Conservation (phyloP, 2,113 vertebrate genomes). For the Microcebus lehilahytsara region DNA sequence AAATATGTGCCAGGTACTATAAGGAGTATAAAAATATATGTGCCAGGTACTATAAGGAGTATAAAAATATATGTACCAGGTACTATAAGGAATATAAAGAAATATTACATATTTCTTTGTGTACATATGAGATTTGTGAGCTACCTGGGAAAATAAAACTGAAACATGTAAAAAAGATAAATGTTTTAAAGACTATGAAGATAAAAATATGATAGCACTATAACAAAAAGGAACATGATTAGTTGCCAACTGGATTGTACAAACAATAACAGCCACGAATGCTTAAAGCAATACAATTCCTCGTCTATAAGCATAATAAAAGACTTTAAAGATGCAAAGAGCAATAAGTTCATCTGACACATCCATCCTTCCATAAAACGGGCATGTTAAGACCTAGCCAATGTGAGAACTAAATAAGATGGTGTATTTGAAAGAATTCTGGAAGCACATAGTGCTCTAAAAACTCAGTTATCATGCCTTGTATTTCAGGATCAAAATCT, state of each 20-base stretch:
- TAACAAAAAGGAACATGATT: neutral
- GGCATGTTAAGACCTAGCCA: neutral
- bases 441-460: neutral
- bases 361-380: neutral
- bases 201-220: neutral
- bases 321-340: neutral
- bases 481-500: neutral
- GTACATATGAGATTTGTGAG: neutral
- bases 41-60: neutral
- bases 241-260: neutral
- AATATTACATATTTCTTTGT: neutral
- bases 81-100: neutral
- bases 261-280: neutral
- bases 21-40: neutral
- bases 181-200: neutral
- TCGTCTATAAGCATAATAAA: neutral
- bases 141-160: neutral
- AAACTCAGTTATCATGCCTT: neutral
- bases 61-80: neutral
- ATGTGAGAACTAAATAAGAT: neutral
- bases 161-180: neutral
- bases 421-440: neutral
- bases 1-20: neutral
- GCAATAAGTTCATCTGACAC: neutral
- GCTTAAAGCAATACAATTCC: neutral